Base-by-base conservation (phyloP, 2,113 vertebrate species). In the Sclerurus mexicanus region DNA sequence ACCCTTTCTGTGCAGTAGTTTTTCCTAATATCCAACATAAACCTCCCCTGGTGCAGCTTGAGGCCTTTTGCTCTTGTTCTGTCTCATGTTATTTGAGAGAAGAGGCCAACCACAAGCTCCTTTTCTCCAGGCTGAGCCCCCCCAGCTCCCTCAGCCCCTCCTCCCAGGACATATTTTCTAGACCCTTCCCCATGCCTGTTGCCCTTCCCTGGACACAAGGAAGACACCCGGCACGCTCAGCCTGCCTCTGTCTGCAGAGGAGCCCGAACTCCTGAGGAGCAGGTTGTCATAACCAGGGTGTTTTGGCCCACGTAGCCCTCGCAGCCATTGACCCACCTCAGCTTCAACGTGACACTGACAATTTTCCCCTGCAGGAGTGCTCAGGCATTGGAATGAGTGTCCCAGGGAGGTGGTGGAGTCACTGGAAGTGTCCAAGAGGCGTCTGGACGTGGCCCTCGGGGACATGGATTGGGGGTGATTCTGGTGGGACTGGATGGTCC, bases 231-330 rank as follows among this genome's bases (percentile, higher is more conserved):
- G 42, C 10, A 16, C 0, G 0, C 21, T 62, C 78, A 24, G 30
- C n/a, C 39, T n/a, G 30, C 53, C 39, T 67, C 23, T 2, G 0
- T 37, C 22, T 20, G 39, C 7, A 8, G 25, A 24, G 66, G 2
- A 62, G 8, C 56, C 56, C 76, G 7, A 50, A 22, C 11, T 44
- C 30, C 50, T 1, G 60, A 28, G 55, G 24, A 46, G 25, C 58
- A 10, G 47, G 14, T 21, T 23, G 9, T 12, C 9, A 4, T 7
- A 46, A 16, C 8, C 15, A 8, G 47, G 42, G 33, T 31, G 55
- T 27, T 21, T 40, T 0, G 0, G n/a, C 62, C 25, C 44, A 2
- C 0, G 0, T 19, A 27, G 39, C 40, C n/a, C 82, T 62, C 31
- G 46, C 35, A 87, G 59, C 59, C 40, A 4, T 1, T 52, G 69